Evolutionary conservation across 1,140 invertebrate species (phyloP), one percentile per base, ranked within the genome.

Genomic region (Psilanteris sp.): DNA sequence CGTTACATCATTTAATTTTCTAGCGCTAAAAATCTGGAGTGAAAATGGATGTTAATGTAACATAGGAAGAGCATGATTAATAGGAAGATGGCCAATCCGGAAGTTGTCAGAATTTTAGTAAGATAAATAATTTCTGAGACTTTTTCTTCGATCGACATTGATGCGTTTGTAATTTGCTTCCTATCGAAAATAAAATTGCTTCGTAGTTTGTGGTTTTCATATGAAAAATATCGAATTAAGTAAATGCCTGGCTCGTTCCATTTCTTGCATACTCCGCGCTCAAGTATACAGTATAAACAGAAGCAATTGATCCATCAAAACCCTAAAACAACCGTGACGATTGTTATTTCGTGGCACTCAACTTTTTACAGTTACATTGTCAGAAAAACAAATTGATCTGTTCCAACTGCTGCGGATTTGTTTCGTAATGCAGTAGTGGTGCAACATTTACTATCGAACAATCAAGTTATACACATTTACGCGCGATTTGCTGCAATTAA

Each of bases 281-380:
- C 7, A 4, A 41, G 7, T 8, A 14, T 13, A n/a, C n/a, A 41
- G 27, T 3, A 10, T 14, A 34, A 31, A 26, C 29, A 48, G 50
- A 48, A 43, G 32, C 46, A 32, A 62, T 62, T 36, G 55, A 71
- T 61, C 31, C 48, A 39, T 71, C 57, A 55, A 27, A 41, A 9
- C 11, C 31, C 16, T n/a, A 11, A 50, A 72, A 64, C 26, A 50
- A 64, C 57, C 59, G 43, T 64, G 50, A 72, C 41, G 32, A 55
- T 64, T 34, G 39, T 57, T 57, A 43, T 57, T 66, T 64, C 34
- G 43, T 57, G 52, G 52, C 10, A 11, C n/a, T 66, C 44, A 37
- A 52, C 52, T 73, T 66, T 50, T 59, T 59, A 66, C 70, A 64
- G 70, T 73, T 73, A 64, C 7, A 48, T 37, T 11, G 18, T 26